Percentiles rank a stretch among this genome's conserved stretches.
These are phyloP conservation scores for Halesus radiatus DNA, from an alignment of 1,140 invertebrate species.

Conservation along the genomic window DNA sequence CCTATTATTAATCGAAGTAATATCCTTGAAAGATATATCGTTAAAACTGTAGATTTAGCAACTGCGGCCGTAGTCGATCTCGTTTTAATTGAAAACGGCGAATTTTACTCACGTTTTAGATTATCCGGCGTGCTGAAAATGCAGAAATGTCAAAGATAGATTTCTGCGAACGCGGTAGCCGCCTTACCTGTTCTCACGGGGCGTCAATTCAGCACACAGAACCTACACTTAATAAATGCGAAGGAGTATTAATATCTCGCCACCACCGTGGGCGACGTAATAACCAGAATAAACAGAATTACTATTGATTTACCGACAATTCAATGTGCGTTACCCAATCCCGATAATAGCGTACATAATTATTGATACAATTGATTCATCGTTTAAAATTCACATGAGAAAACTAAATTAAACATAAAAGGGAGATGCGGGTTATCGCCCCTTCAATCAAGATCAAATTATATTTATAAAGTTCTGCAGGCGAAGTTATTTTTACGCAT, in stretches of 20 bases:
- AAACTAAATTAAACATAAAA: not conserved
- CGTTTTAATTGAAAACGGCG: constrained; percentile 15
- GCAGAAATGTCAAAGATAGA: constrained; percentile 1
- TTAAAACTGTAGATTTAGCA: not conserved
- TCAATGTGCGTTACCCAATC: constrained; percentile 11
- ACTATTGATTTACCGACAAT: constrained; percentile 29
- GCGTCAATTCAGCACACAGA: constrained; percentile 10
- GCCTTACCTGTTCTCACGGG: constrained; percentile 35
- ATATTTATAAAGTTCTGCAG: too few species aligned
- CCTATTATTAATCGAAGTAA: too few species aligned
- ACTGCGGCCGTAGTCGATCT: not conserved
- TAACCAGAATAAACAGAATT: constrained; percentile 26
- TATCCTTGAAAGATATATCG: not conserved
- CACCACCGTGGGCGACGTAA: not conserved
- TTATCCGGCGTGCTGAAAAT: constrained; percentile 6
- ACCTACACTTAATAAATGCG: constrained; percentile 25
- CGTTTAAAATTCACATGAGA: not conserved
- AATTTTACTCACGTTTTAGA: constrained; percentile 20
- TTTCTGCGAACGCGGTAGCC: constrained; percentile 11
- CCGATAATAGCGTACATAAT: not conserved
- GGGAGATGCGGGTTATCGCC: not conserved
- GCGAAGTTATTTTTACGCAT: too few species aligned
- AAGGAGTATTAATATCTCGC: constrained; percentile 14
- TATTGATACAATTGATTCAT: constrained; percentile 14
- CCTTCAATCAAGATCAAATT: too few species aligned